Base-by-base conservation (phyloP, 1,140 invertebrate species). In the Heliconius congener region DNA sequence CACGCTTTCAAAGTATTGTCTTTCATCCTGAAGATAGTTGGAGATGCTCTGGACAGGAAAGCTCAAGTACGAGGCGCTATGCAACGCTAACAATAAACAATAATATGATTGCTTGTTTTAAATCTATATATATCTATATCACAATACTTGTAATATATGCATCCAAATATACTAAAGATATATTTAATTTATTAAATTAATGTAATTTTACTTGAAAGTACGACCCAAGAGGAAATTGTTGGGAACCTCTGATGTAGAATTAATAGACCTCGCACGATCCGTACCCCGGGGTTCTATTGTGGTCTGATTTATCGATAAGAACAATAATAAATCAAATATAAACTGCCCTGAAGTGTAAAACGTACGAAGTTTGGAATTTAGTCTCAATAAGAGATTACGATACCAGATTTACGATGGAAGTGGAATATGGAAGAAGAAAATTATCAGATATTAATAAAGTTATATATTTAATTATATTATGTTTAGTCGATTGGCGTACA, bases 311-410 rank as follows among this genome's bases (percentile, higher is more conserved):
- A 94, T 93, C 87, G 85, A 84, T 86, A 92, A 94, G 91, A 91
- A 93, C 91, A 93, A 90, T 93, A 89, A 94, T 94, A 94, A 93
- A 94, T 94, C 92, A 94, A 91, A 93, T 88, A 84, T 87, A 87
- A 91, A 91, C 92, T 90, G 91, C 87, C 79, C 86, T 84, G 75
- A 84, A 46, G 78, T 74, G 78, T 76, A 71, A 55, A 76, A 70
- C 71, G 66, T 75, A 60, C 34, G 30, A 74, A 78, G 77, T 79
- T 79, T 55, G 73, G 30, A 34, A 55, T 52, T 74, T 74, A 74
- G 39, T 55, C 60, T 66, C 30, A 66, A 66, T 66, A 66, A 66
- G 23, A 66, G 60, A 66, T 66, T 66, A 66, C 60, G 60, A 27
- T 30, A 30, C 27, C 23, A 30, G 9, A 66, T 66, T 66, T 66